Evolutionary conservation across 1,140 invertebrate genomes (phyloP).

Genomic region (Dryas iulia): DNA sequence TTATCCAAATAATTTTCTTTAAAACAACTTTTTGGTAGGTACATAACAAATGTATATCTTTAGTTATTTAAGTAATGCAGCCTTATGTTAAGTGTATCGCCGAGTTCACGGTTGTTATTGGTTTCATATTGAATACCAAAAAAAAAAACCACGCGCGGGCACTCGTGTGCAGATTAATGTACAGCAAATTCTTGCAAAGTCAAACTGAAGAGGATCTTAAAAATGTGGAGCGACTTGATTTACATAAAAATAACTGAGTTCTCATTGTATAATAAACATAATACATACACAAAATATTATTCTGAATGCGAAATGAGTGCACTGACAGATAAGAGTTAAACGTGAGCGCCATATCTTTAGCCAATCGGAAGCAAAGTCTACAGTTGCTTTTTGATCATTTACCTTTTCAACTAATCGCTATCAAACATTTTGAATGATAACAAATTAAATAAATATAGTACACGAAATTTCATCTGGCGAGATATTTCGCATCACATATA

Average conservation of each 20-base stretch:
- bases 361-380: slow-evolving; percentile 35
- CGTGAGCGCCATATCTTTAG: slow-evolving; percentile 32
- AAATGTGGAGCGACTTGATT: not conserved
- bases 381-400: slow-evolving; percentile 32
- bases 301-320: slow-evolving; percentile 47
- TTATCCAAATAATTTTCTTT: not conserved
- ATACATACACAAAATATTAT: slow-evolving; percentile 31
- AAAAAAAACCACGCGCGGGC: not conserved
- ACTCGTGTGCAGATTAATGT: not conserved
- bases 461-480: slow-evolving; percentile 3
- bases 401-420: slow-evolving; percentile 37
- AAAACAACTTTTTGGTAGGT: not conserved
- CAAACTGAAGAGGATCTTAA: not conserved
- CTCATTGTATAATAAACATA: slow-evolving; percentile 3
- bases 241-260: not conserved
- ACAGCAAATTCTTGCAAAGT: not conserved
- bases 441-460: slow-evolving; percentile 3
- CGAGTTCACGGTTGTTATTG: not conserved
- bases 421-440: slow-evolving; percentile 30
- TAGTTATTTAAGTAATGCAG: not conserved
- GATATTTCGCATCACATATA: slow-evolving; percentile 6
- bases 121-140: slow-evolving; percentile 3
- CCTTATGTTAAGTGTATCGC: not conserved
- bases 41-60: not conserved
- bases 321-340: slow-evolving; percentile 61